These are phyloP conservation scores for Drepana arcuata DNA, from an alignment of 1,140 invertebrate genomes.

Conservation along the genomic window DNA sequence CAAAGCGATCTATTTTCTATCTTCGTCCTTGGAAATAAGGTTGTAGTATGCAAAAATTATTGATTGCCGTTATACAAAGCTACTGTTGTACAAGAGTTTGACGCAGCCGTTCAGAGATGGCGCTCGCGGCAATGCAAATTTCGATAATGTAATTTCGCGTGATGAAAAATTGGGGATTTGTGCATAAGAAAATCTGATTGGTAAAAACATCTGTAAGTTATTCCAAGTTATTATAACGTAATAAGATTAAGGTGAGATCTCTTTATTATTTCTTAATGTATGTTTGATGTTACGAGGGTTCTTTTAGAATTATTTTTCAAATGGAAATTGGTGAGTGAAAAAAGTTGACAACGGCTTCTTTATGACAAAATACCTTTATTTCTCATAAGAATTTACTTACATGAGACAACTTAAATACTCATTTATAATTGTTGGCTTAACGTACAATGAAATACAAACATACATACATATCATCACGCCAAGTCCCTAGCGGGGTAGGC, in stretches of 20 bases:
- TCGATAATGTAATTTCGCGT: conserved; percentile 56
- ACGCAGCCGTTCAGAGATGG: too few species aligned
- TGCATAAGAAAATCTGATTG: conserved; percentile 54
- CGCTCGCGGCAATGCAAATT: conserved; percentile 63
- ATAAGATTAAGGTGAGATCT: conserved; percentile 57
- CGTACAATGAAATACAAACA: too few species aligned
- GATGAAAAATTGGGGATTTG: conserved; percentile 60
- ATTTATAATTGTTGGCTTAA: too few species aligned
- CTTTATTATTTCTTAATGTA: conserved; percentile 60
- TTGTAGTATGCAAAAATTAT: conserved; percentile 2
- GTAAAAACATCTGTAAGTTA: conserved; percentile 63
- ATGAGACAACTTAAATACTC: too few species aligned
- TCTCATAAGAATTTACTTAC: too few species aligned
- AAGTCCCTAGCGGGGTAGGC: too few species aligned
- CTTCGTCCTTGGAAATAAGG: conserved; percentile 12
- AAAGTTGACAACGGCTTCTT: too few species aligned
- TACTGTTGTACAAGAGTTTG: too few species aligned
- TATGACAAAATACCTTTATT: too few species aligned
- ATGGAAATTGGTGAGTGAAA: conserved; percentile 21
- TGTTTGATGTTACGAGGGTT: conserved; percentile 37
- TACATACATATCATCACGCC: too few species aligned
- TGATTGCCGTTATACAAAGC: conserved; percentile 5
- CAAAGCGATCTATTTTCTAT: conserved; percentile 9
- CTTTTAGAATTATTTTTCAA: conserved; percentile 21
- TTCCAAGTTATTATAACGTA: conserved; percentile 61